A percentile compares a stretch with the other conserved stretches of the same genome.
phyloP scores from a whole-genome alignment of 2,888 invertebrate genomes.

The Plebejus anna region DNA sequence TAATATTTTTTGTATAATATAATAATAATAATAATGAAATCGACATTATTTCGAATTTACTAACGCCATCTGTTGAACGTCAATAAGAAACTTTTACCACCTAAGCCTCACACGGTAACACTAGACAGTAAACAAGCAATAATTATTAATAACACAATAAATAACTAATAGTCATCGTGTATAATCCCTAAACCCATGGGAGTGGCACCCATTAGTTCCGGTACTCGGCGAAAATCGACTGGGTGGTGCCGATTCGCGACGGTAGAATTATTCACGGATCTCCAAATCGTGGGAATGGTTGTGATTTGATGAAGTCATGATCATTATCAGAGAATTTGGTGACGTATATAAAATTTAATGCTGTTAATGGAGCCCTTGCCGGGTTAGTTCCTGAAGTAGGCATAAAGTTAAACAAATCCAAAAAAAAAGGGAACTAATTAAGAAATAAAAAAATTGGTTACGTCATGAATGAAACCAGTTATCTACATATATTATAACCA shows the following conservation, averaged over 20 bases:
- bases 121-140: not conserved
- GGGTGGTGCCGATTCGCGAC: conserved; percentile 48
- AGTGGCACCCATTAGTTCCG: conserved; percentile 69
- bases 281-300: conserved; percentile 48
- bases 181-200: conserved; percentile 41
- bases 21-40: not conserved
- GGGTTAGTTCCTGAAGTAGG: too few relatives aligned
- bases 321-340: not conserved
- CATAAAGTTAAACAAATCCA: too few relatives aligned
- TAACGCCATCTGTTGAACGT: too few relatives aligned
- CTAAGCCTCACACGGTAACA: too few relatives aligned
- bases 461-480: too few relatives aligned
- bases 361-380: not conserved
- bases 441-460: too few relatives aligned
- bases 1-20: too few relatives aligned
- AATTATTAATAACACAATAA: not conserved
- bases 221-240: conserved; percentile 49
- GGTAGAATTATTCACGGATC: conserved; percentile 46
- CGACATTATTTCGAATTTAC: too few relatives aligned
- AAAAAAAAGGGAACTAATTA: too few relatives aligned
- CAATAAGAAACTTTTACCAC: too few relatives aligned
- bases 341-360: not conserved
- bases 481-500: too few relatives aligned
- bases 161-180: not conserved
- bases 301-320: not conserved